These are phyloP conservation scores for Daubentonia madagascariensis DNA, from an alignment of 2,113 vertebrate species.

Conservation along the genomic window DNA sequence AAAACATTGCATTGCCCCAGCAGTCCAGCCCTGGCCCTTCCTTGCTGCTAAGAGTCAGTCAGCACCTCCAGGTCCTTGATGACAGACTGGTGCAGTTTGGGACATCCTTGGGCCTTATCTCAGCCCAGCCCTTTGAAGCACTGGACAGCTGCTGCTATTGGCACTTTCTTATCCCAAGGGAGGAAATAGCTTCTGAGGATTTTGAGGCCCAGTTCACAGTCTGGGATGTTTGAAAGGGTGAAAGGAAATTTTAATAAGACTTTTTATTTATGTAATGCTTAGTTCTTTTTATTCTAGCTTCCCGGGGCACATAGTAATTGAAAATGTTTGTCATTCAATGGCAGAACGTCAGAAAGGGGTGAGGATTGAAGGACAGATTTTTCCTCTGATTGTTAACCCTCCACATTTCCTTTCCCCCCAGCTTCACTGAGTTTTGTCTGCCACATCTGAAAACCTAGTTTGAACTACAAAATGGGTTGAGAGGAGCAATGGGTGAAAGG, in stretches of 20 bases:
- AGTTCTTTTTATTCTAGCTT: slow-evolving; percentile 35
- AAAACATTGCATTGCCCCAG: background rate
- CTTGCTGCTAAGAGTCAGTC: background rate
- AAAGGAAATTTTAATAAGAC: slow-evolving; percentile 51
- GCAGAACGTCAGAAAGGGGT: slow-evolving; percentile 15
- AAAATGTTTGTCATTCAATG: slow-evolving; percentile 51
- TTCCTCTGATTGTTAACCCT: slow-evolving; percentile 44
- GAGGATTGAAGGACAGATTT: background rate
- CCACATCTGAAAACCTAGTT: background rate
- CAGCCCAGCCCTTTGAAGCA: background rate
- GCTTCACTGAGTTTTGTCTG: background rate
- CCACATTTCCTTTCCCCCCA: slow-evolving; percentile 47
- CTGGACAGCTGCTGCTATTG: background rate
- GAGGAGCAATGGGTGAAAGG: background rate
- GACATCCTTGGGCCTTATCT: background rate
- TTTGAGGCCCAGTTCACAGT: background rate
- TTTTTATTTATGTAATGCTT: slow-evolving; percentile 54
- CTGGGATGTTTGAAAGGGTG: background rate
- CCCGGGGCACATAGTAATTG: slow-evolving; percentile 46
- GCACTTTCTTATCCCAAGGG: background rate
- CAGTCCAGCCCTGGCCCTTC: background rate
- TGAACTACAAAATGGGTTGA: slow-evolving; percentile 34
- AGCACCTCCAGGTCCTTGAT: background rate
- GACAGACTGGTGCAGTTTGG: background rate
- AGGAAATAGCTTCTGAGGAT: background rate